Evolutionary conservation across 2,888 invertebrate species (phyloP).

Genomic region (Apantesis nais): DNA sequence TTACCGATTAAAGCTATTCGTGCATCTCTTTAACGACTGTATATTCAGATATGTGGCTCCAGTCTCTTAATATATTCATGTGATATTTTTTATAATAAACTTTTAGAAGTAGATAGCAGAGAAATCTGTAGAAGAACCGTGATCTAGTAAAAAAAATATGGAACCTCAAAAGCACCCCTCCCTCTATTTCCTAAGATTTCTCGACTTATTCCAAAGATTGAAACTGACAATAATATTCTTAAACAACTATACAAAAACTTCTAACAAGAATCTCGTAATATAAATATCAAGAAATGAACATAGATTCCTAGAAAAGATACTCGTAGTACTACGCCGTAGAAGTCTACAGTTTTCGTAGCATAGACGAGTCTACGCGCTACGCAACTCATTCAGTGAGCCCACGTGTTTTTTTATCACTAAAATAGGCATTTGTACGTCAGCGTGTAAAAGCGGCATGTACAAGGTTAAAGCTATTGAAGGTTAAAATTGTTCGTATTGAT

Average conservation of each 20-base stretch:
- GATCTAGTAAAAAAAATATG: too few relatives aligned
- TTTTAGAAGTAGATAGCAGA: too few relatives aligned
- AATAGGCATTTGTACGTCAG: conserved; percentile 45
- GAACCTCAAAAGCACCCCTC: too few relatives aligned
- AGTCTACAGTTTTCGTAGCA: conserved; percentile 60
- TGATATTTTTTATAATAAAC: too few relatives aligned
- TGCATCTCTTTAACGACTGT: too few relatives aligned
- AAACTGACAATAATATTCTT: not conserved
- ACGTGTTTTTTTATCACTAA: conserved; percentile 30
- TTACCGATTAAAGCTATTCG: too few relatives aligned
- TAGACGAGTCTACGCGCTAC: conserved; percentile 49
- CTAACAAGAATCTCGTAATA: not conserved
- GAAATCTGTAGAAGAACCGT: too few relatives aligned
- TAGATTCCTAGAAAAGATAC: conserved; percentile 41
- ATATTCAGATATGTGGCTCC: too few relatives aligned
- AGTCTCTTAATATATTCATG: too few relatives aligned
- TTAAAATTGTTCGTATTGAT: conserved; percentile 15
- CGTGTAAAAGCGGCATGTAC: conserved; percentile 32
- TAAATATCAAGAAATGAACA: not conserved
- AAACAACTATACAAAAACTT: not conserved
- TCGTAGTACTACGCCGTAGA: conserved; percentile 57
- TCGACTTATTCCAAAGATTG: not conserved
- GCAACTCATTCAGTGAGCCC: conserved; percentile 39
- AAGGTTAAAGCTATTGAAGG: conserved; percentile 29
- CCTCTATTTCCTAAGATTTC: not conserved